A percentile compares a stretch with the other conserved stretches of the same genome.
phyloP scores from a whole-genome alignment of 2,797 vertebrate species.

The Acanthiza pusilla region DNA sequence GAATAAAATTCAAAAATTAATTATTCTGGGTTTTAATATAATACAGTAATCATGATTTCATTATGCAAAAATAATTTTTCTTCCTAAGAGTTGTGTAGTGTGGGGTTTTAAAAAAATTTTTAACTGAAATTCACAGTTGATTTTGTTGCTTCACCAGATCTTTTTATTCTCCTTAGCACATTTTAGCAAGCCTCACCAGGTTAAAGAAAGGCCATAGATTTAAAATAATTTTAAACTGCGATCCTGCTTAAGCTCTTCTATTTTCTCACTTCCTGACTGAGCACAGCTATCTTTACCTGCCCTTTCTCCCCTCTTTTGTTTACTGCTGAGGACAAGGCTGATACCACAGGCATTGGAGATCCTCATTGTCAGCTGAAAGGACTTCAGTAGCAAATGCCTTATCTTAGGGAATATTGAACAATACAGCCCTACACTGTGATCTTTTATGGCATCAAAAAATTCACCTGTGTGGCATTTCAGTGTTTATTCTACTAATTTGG shows the following conservation, averaged over 20 bases:
- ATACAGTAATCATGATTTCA: background rate
- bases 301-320: background rate
- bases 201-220: background rate
- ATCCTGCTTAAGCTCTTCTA: conserved; percentile 3
- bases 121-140: background rate
- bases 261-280: background rate
- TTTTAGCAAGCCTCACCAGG: background rate
- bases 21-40: background rate
- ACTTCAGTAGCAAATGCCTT: background rate
- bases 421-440: background rate
- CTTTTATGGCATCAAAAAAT: background rate
- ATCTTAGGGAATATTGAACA: background rate
- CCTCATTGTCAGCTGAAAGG: background rate
- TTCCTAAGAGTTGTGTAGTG: background rate
- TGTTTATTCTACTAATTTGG: background rate
- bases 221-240: background rate
- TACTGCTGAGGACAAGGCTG: background rate
- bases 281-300: background rate
- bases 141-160: background rate
- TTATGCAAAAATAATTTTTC: background rate
- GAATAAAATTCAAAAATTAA: background rate
- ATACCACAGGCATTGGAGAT: background rate
- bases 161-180: background rate
- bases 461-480: background rate
- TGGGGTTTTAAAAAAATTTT: background rate